Evolutionary conservation across 2,888 invertebrate genomes (phyloP).

Genomic region (Antitype chi): DNA sequence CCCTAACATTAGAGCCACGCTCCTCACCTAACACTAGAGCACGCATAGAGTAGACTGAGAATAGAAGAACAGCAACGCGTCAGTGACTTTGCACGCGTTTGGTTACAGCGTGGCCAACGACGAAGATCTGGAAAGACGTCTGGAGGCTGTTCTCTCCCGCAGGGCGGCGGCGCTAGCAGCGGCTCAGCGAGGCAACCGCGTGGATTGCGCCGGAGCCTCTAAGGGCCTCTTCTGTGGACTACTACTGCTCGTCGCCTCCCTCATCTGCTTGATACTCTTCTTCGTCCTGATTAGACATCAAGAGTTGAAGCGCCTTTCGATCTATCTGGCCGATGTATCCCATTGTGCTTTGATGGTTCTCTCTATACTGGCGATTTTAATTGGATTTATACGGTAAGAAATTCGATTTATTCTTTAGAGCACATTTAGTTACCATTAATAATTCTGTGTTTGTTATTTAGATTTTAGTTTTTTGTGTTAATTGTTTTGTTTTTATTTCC

Average conservation of each 20-base stretch:
- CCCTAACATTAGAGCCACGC: constrained; percentile 47
- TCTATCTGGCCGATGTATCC: constrained; percentile 97
- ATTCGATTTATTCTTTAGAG: constrained; percentile 16
- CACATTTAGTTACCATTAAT: constrained; percentile 11
- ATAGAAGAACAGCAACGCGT: constrained; percentile 55
- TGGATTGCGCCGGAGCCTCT: constrained; percentile 98
- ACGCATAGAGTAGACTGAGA: constrained; percentile 35
- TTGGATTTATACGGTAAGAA: constrained; percentile 96
- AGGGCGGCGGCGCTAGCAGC: constrained; percentile 96
- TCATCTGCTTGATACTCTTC: constrained; percentile 98
- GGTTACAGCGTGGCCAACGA: constrained; percentile 92
- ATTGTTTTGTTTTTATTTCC: constrained; percentile 69
- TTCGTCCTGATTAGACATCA: constrained; percentile 97
- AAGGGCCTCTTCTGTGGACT: constrained; percentile 98
- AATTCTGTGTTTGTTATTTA: constrained; percentile 27
- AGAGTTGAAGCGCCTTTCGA: constrained; percentile 95
- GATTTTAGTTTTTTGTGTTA: constrained; percentile 53
- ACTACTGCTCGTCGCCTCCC: constrained; percentile 96
- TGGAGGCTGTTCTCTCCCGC: constrained; percentile 96
- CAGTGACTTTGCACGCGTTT: constrained; percentile 83
- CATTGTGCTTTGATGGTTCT: constrained; percentile 97
- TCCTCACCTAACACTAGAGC: constrained; percentile 43
- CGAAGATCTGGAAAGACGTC: constrained; percentile 96
- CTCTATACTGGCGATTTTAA: constrained; percentile 96
- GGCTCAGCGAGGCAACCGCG: constrained; percentile 95